Evolutionary conservation across 2,888 invertebrate genomes (phyloP), one percentile per base, ranked within the genome.

Genomic region (Arctia plantaginis): DNA sequence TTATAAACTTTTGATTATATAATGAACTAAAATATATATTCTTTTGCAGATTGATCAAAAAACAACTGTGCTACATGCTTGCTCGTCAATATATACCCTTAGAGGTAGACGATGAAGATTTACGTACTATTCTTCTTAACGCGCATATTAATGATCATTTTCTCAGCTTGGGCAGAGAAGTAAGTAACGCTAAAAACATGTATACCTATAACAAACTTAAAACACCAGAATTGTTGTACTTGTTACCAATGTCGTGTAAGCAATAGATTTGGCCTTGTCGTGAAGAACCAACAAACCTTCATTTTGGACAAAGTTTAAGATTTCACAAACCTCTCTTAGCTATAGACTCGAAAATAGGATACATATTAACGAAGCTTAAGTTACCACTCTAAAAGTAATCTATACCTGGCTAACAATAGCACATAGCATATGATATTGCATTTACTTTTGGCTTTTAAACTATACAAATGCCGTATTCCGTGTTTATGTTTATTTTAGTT

Each of bases 31-130:
- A 6, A 10, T 59, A 41, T 35, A 41, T 41, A 23, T 62, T 62
- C 0, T 30, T 18, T 39, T 23, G 55, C 90, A 98, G 98, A 73
- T 96, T 98, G 35, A 95, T 98, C 72, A 97, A 98, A 90, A 99
- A 99, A 91, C 99, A 99, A 91, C 94, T 99, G 89, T 99, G 99
- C 23, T 99, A 98, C 90, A 98, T 99, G 97, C 96, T 99, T 74
- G 99, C 99, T 0, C 97, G 99, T 1, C 99, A 99, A 89, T 99
- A 99, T 93, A 97, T 98, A 59, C 98, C 98, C 84, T 93, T 99
- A 66, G 98, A 99, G 74, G 92, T 99, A 55, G 97, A 97, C 77
- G 97, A 98, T 87, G 98, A 98, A 87, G 97, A 99, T 86, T 93
- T 99, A 23, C 96, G 97, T 81, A 99, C 98, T 86, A 99, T 99